Conservation (phyloP, 1,140 invertebrate species). For the Harlomillsia oculata region DNA sequence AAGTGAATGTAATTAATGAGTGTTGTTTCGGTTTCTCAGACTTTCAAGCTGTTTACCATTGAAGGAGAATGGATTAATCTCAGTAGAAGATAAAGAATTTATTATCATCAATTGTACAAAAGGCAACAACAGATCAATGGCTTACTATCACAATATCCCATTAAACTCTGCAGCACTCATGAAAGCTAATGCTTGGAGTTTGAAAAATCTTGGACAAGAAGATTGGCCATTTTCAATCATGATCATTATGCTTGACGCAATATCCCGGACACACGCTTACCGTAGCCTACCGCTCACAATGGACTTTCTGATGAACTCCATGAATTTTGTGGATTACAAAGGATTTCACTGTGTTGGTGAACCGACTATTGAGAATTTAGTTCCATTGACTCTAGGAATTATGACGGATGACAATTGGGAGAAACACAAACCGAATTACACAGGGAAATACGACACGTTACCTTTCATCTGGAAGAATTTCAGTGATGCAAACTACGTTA, state of each 20-base stretch:
- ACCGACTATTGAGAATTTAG: slow-evolving; percentile 12
- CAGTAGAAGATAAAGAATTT: no score
- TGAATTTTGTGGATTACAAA: slow-evolving; percentile 21
- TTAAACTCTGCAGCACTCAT: neutral
- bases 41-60: no score
- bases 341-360: slow-evolving; percentile 19
- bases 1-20: no score
- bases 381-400: slow-evolving; percentile 13
- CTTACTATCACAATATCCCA: no score
- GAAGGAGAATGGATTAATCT: no score
- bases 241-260: slow-evolving; percentile 18
- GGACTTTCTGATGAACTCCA: neutral
- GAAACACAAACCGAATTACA: slow-evolving; percentile 9
- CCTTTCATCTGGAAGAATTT: slow-evolving; percentile 28
- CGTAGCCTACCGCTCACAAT: slow-evolving; percentile 14
- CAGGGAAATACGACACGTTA: slow-evolving; percentile 6
- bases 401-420: slow-evolving; percentile 6
- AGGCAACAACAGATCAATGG: no score
- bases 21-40: no score
- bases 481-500: slow-evolving; percentile 18
- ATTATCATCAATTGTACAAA: no score
- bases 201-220: neutral
- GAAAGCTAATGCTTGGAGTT: slow-evolving; percentile 2
- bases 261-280: slow-evolving; percentile 13
- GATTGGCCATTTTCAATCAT: slow-evolving; percentile 13